These are phyloP conservation scores for Beroe ovata DNA, from an alignment of 37 sponge, comb jelly and placozoan species.

Conservation along the genomic window DNA sequence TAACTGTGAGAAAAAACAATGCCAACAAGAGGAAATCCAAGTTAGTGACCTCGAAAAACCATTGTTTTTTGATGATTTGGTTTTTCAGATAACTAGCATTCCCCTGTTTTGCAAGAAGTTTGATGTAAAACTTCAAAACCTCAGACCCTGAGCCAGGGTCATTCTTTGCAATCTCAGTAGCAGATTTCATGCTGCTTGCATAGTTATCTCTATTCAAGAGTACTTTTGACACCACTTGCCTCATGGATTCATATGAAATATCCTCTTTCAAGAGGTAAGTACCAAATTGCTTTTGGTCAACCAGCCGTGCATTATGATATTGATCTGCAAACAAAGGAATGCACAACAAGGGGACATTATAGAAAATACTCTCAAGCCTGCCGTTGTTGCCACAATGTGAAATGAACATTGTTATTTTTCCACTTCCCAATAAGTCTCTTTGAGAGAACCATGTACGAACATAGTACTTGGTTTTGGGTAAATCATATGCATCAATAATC, in stretches of 20 bases:
- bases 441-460: not conserved
- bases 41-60: not conserved
- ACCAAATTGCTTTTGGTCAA: not conserved
- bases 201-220: not conserved
- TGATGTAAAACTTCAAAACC: slow-evolving; percentile 22
- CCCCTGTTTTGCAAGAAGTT: not conserved
- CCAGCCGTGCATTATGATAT: slow-evolving; percentile 43
- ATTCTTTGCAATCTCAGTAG: not conserved
- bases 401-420: not conserved
- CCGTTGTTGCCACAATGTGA: slow-evolving; percentile 54
- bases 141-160: slow-evolving; percentile 53
- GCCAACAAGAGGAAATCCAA: slow-evolving; percentile 10
- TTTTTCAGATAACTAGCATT: not conserved
- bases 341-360: slow-evolving; percentile 19
- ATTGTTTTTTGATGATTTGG: slow-evolving; percentile 4
- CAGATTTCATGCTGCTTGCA: not conserved
- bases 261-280: not conserved
- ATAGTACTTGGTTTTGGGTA: not conserved
- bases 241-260: not conserved
- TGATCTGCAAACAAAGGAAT: slow-evolving; percentile 50
- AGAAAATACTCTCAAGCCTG: slow-evolving; percentile 25
- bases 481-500: not conserved
- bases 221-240: not conserved
- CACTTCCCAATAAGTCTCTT: slow-evolving; percentile 16
- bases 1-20: not conserved